Evolutionary conservation across 2,888 invertebrate genomes (phyloP).

Genomic region (Germaria angustata): DNA sequence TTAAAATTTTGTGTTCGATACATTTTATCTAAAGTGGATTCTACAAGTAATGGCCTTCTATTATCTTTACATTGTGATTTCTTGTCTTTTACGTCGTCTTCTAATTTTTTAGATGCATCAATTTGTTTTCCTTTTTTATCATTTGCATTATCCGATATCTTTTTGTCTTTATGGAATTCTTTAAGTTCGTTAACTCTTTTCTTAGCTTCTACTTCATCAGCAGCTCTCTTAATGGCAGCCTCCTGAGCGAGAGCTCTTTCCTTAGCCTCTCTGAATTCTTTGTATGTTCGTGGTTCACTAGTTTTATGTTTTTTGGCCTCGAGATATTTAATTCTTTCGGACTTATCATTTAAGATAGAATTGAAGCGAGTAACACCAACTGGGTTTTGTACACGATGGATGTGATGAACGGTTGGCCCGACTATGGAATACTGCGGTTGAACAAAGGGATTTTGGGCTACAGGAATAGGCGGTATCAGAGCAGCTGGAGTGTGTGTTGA

Average conservation of each 20-base stretch:
- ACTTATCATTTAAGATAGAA: slow-evolving; percentile 71
- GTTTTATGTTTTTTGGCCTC: slow-evolving; percentile 72
- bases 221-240: slow-evolving; percentile 47
- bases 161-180: neutral
- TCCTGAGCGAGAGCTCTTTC: slow-evolving; percentile 68
- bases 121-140: slow-evolving; percentile 5
- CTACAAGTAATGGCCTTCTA: slow-evolving; percentile 19
- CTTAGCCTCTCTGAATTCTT: slow-evolving; percentile 74
- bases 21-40: slow-evolving; percentile 74
- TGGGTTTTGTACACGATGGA: neutral
- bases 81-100: slow-evolving; percentile 7
- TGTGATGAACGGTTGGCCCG: neutral
- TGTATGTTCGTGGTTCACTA: slow-evolving; percentile 73
- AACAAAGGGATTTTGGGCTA: neutral
- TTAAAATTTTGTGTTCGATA: slow-evolving; percentile 72
- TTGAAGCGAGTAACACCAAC: slow-evolving; percentile 66
- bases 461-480: neutral
- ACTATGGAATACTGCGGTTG: neutral
- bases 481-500: neutral
- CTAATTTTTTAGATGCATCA: neutral
- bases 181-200: slow-evolving; percentile 17
- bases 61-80: neutral
- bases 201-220: slow-evolving; percentile 42
- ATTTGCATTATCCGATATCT: neutral
- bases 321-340: slow-evolving; percentile 72